phyloP scores from a whole-genome alignment of 2,888 invertebrate species.

The Thymelicus lineola region DNA sequence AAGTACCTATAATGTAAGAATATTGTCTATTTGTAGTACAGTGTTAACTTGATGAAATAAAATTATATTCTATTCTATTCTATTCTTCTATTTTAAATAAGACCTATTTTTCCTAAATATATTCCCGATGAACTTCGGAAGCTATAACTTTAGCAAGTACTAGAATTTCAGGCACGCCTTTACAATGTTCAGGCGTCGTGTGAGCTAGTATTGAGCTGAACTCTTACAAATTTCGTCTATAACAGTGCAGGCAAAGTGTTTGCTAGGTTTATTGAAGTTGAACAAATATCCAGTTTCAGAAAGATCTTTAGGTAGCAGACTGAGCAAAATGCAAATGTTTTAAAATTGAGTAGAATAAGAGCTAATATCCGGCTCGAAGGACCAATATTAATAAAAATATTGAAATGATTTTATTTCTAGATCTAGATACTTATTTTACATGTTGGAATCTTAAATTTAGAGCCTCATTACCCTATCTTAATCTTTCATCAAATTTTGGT shows the following conservation, averaged over 20 bases:
- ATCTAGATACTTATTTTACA: too few species aligned
- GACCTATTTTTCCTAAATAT: not conserved
- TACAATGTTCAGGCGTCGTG: slow-evolving; percentile 23
- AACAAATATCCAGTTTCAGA: not conserved
- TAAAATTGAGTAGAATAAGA: not conserved
- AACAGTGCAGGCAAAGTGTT: not conserved
- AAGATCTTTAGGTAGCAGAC: not conserved
- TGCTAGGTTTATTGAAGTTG: not conserved
- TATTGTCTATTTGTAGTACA: too few species aligned
- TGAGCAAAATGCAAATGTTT: not conserved
- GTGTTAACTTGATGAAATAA: too few species aligned
- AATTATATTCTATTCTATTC: too few species aligned
- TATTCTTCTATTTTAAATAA: too few species aligned
- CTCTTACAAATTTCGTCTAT: not conserved
- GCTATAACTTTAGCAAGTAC: slow-evolving; percentile 10
- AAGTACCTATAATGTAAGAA: too few species aligned
- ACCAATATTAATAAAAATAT: not conserved
- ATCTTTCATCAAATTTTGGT: too few species aligned
- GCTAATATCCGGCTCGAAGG: slow-evolving; percentile 4
- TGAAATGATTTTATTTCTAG: too few species aligned
- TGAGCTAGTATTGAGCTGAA: slow-evolving; percentile 8
- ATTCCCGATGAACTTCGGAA: not conserved
- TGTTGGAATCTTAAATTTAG: too few species aligned
- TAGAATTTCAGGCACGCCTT: slow-evolving; percentile 17
- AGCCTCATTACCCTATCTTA: too few species aligned